These are phyloP conservation scores for Toxostoma redivivum DNA, from an alignment of 2,113 vertebrate genomes.

Conservation along the genomic window DNA sequence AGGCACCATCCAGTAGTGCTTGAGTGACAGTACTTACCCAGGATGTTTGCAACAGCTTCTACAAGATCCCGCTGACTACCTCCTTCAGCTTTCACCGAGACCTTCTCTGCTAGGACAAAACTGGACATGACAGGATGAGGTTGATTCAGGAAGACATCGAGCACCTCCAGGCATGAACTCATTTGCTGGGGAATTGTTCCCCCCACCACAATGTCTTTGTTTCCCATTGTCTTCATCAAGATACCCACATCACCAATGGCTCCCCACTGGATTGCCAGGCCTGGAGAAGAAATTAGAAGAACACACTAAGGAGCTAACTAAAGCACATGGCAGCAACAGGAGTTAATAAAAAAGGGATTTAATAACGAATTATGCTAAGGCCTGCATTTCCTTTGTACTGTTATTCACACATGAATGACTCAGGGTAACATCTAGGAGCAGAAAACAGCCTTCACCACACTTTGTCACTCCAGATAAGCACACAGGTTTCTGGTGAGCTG, in stretches of 20 bases:
- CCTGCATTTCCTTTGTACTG: neutral
- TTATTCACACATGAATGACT: neutral
- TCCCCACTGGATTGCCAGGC: slow-evolving; percentile 92
- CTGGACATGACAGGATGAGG: slow-evolving; percentile 86
- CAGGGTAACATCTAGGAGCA: neutral
- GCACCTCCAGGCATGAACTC: slow-evolving; percentile 88
- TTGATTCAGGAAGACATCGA: slow-evolving; percentile 89
- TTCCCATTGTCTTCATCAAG: slow-evolving; percentile 83
- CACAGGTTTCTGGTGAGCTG: neutral
- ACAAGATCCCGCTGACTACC: slow-evolving; percentile 77
- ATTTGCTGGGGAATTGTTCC: slow-evolving; percentile 92
- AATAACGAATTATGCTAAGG: neutral
- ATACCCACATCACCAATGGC: slow-evolving; percentile 94
- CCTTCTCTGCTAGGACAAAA: slow-evolving; percentile 90
- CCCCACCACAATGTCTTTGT: slow-evolving; percentile 79
- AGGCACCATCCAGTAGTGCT: neutral
- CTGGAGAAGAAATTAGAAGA: slow-evolving; percentile 36
- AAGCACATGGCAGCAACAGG: neutral
- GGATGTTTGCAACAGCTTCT: slow-evolving; percentile 87
- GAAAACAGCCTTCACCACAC: neutral
- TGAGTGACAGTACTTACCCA: slow-evolving; percentile 74
- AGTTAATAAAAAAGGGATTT: neutral
- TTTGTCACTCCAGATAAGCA: neutral
- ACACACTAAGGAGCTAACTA: neutral
- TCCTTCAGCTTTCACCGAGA: slow-evolving; percentile 47